phyloP scores from a whole-genome alignment of 2,113 vertebrate genomes.

The Nibea albiflora region DNA sequence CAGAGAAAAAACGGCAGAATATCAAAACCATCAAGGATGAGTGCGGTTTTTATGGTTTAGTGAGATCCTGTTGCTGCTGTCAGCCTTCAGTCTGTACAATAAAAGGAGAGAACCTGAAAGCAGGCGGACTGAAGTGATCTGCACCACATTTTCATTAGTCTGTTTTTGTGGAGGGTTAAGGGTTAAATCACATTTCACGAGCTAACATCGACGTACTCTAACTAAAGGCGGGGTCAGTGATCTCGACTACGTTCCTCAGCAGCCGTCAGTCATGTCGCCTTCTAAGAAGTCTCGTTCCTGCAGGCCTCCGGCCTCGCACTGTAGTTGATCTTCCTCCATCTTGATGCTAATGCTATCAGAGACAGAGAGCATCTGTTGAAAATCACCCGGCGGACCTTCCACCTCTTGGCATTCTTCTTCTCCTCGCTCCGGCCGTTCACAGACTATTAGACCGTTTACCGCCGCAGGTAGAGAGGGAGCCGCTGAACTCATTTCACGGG shows the following conservation, averaged over 20 bases:
- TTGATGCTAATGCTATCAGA: slow-evolving; percentile 55
- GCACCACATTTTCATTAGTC: not conserved
- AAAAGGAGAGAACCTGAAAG: slow-evolving; percentile 1
- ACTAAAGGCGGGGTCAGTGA: not conserved
- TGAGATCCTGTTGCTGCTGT: slow-evolving; percentile 19
- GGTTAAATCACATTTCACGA: not conserved
- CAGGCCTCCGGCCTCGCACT: slow-evolving; percentile 11
- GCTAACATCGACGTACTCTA: not conserved
- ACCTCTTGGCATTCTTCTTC: slow-evolving; percentile 85
- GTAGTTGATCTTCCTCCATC: slow-evolving; percentile 22
- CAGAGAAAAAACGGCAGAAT: slow-evolving; percentile 39
- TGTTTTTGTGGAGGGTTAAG: not conserved
- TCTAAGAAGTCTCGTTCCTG: not conserved
- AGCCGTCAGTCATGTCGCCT: slow-evolving; percentile 10
- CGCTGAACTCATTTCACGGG: slow-evolving; percentile 83
- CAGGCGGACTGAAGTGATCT: not conserved
- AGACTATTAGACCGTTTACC: slow-evolving; percentile 76
- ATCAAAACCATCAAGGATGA: slow-evolving; percentile 51
- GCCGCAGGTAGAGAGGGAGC: slow-evolving; percentile 55
- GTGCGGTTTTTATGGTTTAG: slow-evolving; percentile 19
- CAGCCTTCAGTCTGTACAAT: slow-evolving; percentile 1
- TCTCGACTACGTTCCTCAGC: not conserved
- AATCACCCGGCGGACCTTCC: slow-evolving; percentile 74
- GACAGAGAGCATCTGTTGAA: slow-evolving; percentile 65
- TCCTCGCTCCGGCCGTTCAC: slow-evolving; percentile 58